Evolutionary conservation across 35 echinoderm and acorn worm genomes (phyloP).

Genomic region (Apostichopus californicus): DNA sequence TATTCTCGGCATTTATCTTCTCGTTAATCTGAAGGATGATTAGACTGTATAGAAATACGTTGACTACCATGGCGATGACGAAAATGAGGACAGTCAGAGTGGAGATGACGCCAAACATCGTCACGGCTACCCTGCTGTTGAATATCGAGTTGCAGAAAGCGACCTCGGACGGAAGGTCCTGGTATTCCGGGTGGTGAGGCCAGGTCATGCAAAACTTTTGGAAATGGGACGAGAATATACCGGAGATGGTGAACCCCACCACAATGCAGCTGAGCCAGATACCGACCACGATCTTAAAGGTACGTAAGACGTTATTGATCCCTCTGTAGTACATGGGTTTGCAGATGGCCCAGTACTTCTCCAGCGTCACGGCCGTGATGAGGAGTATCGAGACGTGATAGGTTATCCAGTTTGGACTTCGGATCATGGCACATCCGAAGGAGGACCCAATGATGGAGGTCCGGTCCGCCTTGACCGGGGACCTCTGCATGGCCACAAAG

Average conservation of each 20-base stretch:
- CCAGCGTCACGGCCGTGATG: constrained; percentile 56
- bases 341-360: constrained; percentile 71
- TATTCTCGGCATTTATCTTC: constrained; percentile 26
- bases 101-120: background rate
- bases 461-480: constrained; percentile 6
- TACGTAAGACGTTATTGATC: constrained; percentile 31
- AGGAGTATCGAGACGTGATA: constrained; percentile 62
- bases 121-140: background rate
- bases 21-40: constrained; percentile 31
- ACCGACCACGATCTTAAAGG: constrained; percentile 38
- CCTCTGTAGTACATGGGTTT: constrained; percentile 57
- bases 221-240: constrained; percentile 32
- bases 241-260: constrained; percentile 7
- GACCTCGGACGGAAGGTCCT: background rate
- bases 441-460: background rate
- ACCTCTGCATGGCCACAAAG: constrained; percentile 13
- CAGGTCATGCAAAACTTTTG: background rate
- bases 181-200: background rate
- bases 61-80: background rate
- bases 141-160: background rate
- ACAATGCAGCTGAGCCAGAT: constrained; percentile 42
- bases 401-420: constrained; percentile 14
- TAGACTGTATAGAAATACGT: constrained; percentile 32
- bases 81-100: constrained; percentile 1
- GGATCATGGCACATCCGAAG: constrained; percentile 36